phyloP scores from a whole-genome alignment of 2,113 vertebrate species.

The Pseudopipra pipra region DNA sequence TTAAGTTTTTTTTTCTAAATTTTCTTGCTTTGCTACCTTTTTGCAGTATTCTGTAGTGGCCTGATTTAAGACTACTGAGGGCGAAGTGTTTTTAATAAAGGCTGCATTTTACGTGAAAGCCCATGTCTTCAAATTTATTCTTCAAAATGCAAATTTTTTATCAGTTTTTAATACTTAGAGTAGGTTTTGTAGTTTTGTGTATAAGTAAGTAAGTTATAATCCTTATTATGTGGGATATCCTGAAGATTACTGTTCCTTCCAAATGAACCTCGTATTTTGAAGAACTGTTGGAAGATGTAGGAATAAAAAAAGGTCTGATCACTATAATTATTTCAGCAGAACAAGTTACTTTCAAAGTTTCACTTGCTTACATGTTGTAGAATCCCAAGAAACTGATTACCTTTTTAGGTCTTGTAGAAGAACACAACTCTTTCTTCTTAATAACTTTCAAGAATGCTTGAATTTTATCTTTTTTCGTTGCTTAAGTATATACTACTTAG shows the following conservation, averaged over 20 bases:
- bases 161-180: background rate
- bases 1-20: background rate
- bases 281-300: background rate
- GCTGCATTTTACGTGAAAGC: background rate
- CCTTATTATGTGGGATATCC: background rate
- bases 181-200: background rate
- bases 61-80: background rate
- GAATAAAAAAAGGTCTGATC: background rate
- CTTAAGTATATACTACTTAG: background rate
- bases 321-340: background rate
- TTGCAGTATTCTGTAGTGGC: background rate
- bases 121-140: background rate
- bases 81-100: background rate
- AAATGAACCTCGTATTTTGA: background rate
- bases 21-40: background rate
- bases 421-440: background rate
- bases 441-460: background rate
- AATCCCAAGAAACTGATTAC: background rate
- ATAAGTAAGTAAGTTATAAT: background rate
- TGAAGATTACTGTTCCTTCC: background rate
- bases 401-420: background rate
- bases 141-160: background rate
- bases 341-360: background rate
- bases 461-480: background rate
- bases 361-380: background rate